Conservation (phyloP, 2,797 vertebrate genomes). For the Poecilia picta region DNA sequence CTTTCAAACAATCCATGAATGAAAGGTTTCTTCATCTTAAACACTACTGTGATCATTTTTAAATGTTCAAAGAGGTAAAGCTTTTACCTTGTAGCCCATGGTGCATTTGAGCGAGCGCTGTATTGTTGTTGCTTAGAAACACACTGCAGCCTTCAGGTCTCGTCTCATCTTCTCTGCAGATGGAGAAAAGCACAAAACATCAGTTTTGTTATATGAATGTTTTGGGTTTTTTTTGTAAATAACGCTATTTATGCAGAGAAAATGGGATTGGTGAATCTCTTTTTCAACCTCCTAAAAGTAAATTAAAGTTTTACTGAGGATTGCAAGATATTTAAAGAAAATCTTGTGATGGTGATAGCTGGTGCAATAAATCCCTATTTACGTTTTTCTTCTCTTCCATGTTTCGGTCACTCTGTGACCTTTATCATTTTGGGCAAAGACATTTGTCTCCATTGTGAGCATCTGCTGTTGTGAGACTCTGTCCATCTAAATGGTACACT, state of each 20-base stretch:
- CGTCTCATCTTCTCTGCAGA: conserved; percentile 53
- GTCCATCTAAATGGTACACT: background rate
- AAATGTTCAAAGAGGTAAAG: background rate
- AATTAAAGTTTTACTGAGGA: background rate
- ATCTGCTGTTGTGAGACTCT: background rate
- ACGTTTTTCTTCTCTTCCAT: background rate
- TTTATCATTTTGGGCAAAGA: background rate
- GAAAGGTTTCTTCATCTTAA: background rate
- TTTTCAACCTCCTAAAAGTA: background rate
- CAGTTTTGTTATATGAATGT: background rate
- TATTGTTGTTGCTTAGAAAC: conserved; percentile 56
- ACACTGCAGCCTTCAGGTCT: conserved; percentile 28
- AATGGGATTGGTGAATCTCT: background rate
- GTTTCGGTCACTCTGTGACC: background rate
- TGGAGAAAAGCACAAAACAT: background rate
- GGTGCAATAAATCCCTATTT: background rate
- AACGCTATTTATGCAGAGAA: background rate
- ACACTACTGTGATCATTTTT: background rate
- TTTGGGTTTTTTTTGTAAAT: background rate
- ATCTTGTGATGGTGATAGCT: background rate
- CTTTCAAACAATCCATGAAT: background rate
- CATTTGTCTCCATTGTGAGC: background rate
- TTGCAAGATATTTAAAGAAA: background rate
- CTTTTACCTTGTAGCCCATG: conserved; percentile 75
- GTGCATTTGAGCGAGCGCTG: background rate